These are phyloP conservation scores for Silurus lanzhouensis DNA, from an alignment of 2,797 vertebrate species.

Conservation along the genomic window DNA sequence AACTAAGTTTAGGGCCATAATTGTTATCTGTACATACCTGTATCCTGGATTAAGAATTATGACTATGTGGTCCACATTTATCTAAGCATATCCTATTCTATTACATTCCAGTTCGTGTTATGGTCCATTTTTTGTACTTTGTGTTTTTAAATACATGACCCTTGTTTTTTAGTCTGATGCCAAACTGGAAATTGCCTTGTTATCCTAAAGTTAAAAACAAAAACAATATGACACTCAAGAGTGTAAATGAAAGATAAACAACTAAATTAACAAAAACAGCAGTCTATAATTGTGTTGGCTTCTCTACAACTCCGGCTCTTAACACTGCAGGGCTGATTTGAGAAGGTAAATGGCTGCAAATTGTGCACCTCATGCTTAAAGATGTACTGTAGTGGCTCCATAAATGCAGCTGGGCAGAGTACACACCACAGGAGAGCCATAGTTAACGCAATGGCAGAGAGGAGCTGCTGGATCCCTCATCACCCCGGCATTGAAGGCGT, in stretches of 20 bases:
- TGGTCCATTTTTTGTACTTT: background rate
- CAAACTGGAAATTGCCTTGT: slow-evolving; percentile 32
- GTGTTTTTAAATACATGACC: background rate
- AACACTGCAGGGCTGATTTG: slow-evolving; percentile 40
- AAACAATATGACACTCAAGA: slow-evolving; percentile 32
- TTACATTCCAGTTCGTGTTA: slow-evolving; percentile 2
- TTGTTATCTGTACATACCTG: background rate
- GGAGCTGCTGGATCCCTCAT: slow-evolving; percentile 41
- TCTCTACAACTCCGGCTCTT: slow-evolving; percentile 40
- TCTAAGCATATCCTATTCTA: slow-evolving; percentile 4
- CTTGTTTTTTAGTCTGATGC: slow-evolving; percentile 6
- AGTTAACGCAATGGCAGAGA: slow-evolving; percentile 42
- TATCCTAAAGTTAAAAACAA: slow-evolving; percentile 26
- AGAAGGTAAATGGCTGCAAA: slow-evolving; percentile 47
- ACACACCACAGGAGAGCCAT: slow-evolving; percentile 44
- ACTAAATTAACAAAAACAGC: slow-evolving; percentile 26
- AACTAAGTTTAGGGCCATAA: background rate
- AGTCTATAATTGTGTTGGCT: slow-evolving; percentile 39
- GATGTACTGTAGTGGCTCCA: slow-evolving; percentile 48
- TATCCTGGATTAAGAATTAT: background rate
- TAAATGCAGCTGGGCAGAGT: slow-evolving; percentile 52
- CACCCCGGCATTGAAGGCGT: slow-evolving; percentile 48
- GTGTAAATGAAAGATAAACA: slow-evolving; percentile 49
- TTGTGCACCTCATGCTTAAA: slow-evolving; percentile 45
- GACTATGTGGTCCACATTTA: slow-evolving; percentile 5